Evolutionary conservation across 2,888 invertebrate genomes (phyloP).

Genomic region (Stenoptilia bipunctidactyla): DNA sequence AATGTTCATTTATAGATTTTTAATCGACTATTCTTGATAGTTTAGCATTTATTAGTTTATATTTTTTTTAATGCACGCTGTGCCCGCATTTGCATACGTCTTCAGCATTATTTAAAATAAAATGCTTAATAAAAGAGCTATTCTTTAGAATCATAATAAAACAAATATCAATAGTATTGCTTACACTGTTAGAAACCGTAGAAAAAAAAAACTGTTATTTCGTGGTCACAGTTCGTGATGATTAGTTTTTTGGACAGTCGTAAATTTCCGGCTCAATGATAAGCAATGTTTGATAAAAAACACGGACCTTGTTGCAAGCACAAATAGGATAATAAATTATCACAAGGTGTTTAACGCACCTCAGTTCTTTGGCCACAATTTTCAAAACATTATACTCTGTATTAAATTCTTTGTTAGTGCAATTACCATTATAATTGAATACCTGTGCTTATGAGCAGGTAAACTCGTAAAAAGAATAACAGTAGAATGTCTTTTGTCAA

Average conservation of each 20-base stretch:
- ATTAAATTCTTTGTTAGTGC: conserved; percentile 44
- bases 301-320: conserved; percentile 62
- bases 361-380: conserved; percentile 52
- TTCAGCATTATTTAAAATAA: too few species aligned
- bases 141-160: too few species aligned
- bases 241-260: conserved; percentile 16
- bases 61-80: too few species aligned
- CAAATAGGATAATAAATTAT: conserved; percentile 62
- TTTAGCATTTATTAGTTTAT: too few species aligned
- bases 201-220: too few species aligned
- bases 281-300: conserved; percentile 52
- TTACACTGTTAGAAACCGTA: too few species aligned
- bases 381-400: conserved; percentile 49
- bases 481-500: conserved; percentile 36
- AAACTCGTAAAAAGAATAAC: conserved; percentile 35
- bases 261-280: conserved; percentile 55
- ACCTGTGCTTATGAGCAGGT: conserved; percentile 46
- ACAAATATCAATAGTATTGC: too few species aligned
- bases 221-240: not conserved
- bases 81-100: too few species aligned
- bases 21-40: conserved; percentile 4
- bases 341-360: conserved; percentile 56
- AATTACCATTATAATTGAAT: conserved; percentile 60
- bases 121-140: too few species aligned
- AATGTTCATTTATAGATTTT: conserved; percentile 18